Base-by-base conservation (phyloP, 2,888 invertebrate genomes). In the Nomada ferruginata region DNA sequence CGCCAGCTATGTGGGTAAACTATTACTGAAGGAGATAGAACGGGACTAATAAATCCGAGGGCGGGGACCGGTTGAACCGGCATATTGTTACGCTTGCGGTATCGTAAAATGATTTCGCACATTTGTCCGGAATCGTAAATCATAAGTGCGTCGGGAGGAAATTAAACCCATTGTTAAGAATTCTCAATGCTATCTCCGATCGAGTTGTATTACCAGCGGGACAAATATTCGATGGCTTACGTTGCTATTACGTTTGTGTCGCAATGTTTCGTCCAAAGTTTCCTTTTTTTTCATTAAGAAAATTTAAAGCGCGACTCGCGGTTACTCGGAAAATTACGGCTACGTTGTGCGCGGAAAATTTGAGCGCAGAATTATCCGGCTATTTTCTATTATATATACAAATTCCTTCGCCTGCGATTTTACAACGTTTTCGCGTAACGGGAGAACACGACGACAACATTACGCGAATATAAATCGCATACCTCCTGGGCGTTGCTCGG, bases 11-110 rank as follows among this genome's bases (percentile, higher is more conserved):
- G 55, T 53, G 61, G 53, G 53, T 69, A 70, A 76, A 74, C 73
- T 81, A 71, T 77, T 73, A 73, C 66, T 36, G 65, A 71, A 66
- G 47, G 47, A 70, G 81, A 66, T 70, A 66, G 69, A 80, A 50
- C 73, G 52, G 68, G 36, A 59, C 26, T 52, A 66, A 83, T 80
- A 77, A 73, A 70, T 81, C 73, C 36, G 36, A 57, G 44, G 68
- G 68, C 57, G 44, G 68, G 44, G 26, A 44, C 26, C 57, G 44
- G 55, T 68, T 63, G 36, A 26, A 26, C 47, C 36, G 18, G 52
- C 59, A 53, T 60, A 52, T 64, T 50, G 69, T 64, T 23, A 11
- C 44, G 50, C 47, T 50, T 60, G 36, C 47, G 53, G 18, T 76
- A 76, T 76, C 47, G 55, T 47, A 20, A 73, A 74, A 74, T 29